Conservation (phyloP, 2,797 vertebrate genomes). For the Karalla daura region DNA sequence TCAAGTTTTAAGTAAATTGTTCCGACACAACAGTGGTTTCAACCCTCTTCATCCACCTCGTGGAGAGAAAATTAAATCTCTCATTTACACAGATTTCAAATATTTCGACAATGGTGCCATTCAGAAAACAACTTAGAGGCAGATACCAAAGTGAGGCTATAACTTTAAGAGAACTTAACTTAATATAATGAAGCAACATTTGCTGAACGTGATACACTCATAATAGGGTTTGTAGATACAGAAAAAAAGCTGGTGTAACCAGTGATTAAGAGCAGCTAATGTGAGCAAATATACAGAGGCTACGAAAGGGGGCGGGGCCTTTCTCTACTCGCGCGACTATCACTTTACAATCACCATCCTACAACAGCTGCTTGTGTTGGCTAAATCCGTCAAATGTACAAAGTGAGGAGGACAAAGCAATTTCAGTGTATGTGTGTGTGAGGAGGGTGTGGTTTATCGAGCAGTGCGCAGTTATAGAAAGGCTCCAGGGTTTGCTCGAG, state of each 20-base stretch:
- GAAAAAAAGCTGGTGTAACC: too few species aligned
- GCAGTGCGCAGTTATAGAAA: constrained; percentile 85
- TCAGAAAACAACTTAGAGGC: not conserved
- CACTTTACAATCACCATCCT: not conserved
- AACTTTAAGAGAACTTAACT: not conserved
- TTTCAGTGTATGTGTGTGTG: not conserved
- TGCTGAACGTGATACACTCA: not conserved
- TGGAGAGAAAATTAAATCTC: not conserved
- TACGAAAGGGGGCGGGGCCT: too few species aligned
- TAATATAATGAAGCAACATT: not conserved
- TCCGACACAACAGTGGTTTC: not conserved
- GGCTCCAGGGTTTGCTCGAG: constrained; percentile 90
- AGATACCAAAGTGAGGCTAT: not conserved
- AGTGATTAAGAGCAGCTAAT: too few species aligned
- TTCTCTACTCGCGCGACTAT: not conserved
- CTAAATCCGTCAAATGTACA: constrained; percentile 3
- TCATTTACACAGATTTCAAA: not conserved
- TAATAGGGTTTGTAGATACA: not conserved
- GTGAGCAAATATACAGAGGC: too few species aligned
- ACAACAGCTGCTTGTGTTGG: not conserved
- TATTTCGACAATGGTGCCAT: not conserved
- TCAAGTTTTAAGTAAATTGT: not conserved
- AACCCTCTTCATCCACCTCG: not conserved
- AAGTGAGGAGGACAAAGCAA: not conserved
- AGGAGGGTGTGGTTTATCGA: constrained; percentile 13